Base-by-base conservation (phyloP, 2,797 vertebrate species). In the Melanogrammus aeglefinus region DNA sequence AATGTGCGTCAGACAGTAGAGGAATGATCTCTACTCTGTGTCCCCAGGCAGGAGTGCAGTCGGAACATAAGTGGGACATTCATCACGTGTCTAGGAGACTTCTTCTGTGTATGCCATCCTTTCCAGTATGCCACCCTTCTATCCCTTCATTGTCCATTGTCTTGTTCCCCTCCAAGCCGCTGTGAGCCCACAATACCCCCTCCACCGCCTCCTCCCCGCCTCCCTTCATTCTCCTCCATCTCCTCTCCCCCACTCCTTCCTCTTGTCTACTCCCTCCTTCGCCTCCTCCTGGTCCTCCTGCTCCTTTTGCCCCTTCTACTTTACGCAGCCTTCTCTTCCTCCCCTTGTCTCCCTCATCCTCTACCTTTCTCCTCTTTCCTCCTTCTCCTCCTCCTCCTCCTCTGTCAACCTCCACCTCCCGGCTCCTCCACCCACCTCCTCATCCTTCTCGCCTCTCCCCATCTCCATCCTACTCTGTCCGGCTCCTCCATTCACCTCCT, bases 301-400 rank as follows among this genome's bases (percentile, higher is more conserved):
- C 47, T 51, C 16, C 47, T 31, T 31, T 2, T 31, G 29, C 29
- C 9, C 44, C 13, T 16, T 14, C 51, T 81, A 76, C 72, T 77
- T 77, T 63, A 76, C 70, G 66, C 79, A 16, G 77, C 84, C 83
- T 63, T 16, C 51, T n/a, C 47, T 80, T 77, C 74, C 75, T 78
- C 47, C 69, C 76, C 72, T 71, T 80, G 14, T 6, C 51, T 63
- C 21, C 21, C 4, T 63, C 6, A 18, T n/a, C 51, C 21, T 63
- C 51, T 21, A 16, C 8, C 51, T 21, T 63, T 21, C 51, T 82
- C 79, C 81, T 78, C n/a, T 14, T 21, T 63, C 21, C 51, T 82
- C 79, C 81, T 78, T 72, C 77, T 78, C 69, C 76, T 73, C 73
- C 79, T 79, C 85, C 81, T 57, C 66, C 36, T 10, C 10, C 13